Evolutionary conservation across 2,888 invertebrate species (phyloP).

Genomic region (Trichacis sp.): DNA sequence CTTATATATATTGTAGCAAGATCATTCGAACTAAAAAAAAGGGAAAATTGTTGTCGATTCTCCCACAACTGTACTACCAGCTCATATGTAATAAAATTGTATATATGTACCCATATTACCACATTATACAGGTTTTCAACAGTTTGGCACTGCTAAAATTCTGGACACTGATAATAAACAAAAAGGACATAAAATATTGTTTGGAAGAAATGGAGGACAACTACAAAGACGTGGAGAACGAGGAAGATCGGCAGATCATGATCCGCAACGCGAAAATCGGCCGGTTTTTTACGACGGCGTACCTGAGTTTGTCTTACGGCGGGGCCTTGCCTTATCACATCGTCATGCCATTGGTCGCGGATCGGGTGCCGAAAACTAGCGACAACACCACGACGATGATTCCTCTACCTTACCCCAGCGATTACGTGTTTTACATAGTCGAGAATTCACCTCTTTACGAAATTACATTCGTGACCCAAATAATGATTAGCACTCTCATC

Average conservation of each 20-base stretch:
- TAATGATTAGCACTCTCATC: slow-evolving; percentile 53
- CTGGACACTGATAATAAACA: slow-evolving; percentile 59
- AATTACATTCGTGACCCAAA: slow-evolving; percentile 51
- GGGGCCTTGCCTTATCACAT: slow-evolving; percentile 62
- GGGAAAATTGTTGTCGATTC: too few species aligned
- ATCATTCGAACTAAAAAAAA: too few species aligned
- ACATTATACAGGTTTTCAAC: slow-evolving; percentile 54
- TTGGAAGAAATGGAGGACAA: slow-evolving; percentile 54
- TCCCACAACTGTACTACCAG: too few species aligned
- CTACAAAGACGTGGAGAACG: slow-evolving; percentile 51
- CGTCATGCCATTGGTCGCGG: slow-evolving; percentile 53
- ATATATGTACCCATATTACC: too few species aligned
- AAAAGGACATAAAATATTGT: slow-evolving; percentile 50
- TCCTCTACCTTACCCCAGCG: slow-evolving; percentile 53
- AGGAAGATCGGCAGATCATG: slow-evolving; percentile 56
- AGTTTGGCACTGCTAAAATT: slow-evolving; percentile 60
- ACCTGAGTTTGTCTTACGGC: slow-evolving; percentile 57
- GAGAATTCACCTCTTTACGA: slow-evolving; percentile 52
- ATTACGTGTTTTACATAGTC: slow-evolving; percentile 52
- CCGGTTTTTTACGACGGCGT: slow-evolving; percentile 54
- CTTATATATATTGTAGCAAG: too few species aligned
- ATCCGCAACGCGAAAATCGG: slow-evolving; percentile 56
- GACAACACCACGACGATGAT: slow-evolving; percentile 51
- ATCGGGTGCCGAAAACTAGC: slow-evolving; percentile 45
- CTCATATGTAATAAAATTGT: too few species aligned